Evolutionary conservation across 2,797 vertebrate genomes (phyloP), one percentile per base, ranked within the genome.

Genomic region (Eremophila alpestris): DNA sequence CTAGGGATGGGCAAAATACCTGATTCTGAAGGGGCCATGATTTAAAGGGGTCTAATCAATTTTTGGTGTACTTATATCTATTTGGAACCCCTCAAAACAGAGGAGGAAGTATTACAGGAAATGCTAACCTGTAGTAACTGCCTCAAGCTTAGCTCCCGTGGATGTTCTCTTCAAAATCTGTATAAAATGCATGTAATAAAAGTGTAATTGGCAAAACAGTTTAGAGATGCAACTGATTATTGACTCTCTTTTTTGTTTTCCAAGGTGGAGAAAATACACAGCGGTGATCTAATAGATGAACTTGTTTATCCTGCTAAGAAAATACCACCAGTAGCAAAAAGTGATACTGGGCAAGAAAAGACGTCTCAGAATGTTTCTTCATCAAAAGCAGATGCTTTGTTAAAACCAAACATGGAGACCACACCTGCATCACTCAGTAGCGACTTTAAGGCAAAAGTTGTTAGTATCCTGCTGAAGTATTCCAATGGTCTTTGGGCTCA

Each of bases 401-500:
- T 93, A 60, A 95, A 88, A 58, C 43, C 77, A 56, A 79, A 38
- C 60, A 22, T 16, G 38, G 94, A 79, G 63, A 59, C 68, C 40
- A 43, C 30, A n/a, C 41, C 87, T 94, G 87, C 21, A 95, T 97
- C 74, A 94, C 83, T 65, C 34, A 90, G 95, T 56, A n/a, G 46
- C 96, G 96, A 97, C 96, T 89, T 99, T 19, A 98, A 98, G 87
- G 90, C 97, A 77, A 99, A 98, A 85, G 94, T 99, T 67, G 97
- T 97, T n/a, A 97, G 98, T 92, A 98, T 99, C 87, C 98, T 99
- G 87, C 87, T 92, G 30, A 99, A 98, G 91, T 99, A 99, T 96
- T 98, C 97, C 51, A 97, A 55, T 34, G 99, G 99, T 64, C 96
- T 99, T 80, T 99, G 99, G 99, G 98, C 98, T 59, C 98, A 98